Evolutionary conservation across 2,888 invertebrate genomes (phyloP).

Genomic region (Polydrusus cervinus): DNA sequence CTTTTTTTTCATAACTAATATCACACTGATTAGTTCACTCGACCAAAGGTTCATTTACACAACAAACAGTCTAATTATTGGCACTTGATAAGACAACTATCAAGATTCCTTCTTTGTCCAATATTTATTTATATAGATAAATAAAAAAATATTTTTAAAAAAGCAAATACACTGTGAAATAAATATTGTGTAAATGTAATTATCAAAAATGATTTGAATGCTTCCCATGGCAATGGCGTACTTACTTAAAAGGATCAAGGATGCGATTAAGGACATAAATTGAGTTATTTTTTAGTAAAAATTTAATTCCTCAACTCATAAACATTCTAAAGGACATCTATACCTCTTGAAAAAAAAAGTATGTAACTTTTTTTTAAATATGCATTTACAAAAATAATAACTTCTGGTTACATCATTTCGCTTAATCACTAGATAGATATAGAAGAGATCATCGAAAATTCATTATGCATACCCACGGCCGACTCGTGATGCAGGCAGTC

Average conservation of each 20-base stretch:
- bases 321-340: no score
- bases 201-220: slow-evolving; percentile 2
- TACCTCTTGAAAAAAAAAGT: no score
- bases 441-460: no score
- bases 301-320: not conserved
- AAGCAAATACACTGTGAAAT: slow-evolving; percentile 5
- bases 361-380: no score
- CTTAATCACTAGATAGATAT: no score
- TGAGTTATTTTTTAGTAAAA: no score
- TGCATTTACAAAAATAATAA: not conserved
- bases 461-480: no score
- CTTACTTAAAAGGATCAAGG: no score
- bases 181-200: not conserved
- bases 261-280: no score
- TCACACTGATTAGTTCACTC: not conserved
- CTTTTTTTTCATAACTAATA: not conserved
- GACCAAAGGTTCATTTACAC: slow-evolving; percentile 31
- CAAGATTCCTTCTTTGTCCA: slow-evolving; percentile 3
- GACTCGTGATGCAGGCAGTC: no score
- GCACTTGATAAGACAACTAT: slow-evolving; percentile 2
- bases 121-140: slow-evolving; percentile 13
- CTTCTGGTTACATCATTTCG: no score
- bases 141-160: slow-evolving; percentile 20
- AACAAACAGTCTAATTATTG: slow-evolving; percentile 4
- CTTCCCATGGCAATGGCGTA: not conserved